These are phyloP conservation scores for Xanthorhoe spadicearia DNA, from an alignment of 2,888 invertebrate genomes.

Conservation along the genomic window DNA sequence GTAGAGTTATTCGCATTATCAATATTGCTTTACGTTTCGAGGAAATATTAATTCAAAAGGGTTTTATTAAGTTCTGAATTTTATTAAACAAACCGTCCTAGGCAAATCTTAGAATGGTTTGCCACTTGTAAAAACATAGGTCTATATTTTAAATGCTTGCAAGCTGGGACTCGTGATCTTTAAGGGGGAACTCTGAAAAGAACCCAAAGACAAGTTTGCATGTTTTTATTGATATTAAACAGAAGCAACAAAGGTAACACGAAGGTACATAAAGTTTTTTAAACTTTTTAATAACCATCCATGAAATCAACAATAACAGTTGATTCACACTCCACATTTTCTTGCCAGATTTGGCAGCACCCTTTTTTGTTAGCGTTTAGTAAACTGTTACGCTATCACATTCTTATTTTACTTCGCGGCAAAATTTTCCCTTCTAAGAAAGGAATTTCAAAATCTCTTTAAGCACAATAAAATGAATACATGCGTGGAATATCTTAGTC, in stretches of 20 bases:
- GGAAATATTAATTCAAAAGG: conserved; percentile 51
- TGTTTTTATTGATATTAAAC: no score
- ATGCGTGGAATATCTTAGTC: conserved; percentile 13
- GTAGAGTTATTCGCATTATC: conserved; percentile 45
- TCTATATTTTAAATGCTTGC: no score
- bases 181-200: no score
- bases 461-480: conserved; percentile 30
- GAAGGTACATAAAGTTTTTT: no score
- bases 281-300: no score
- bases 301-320: no score
- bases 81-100: no score
- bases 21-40: conserved; percentile 50
- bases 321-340: neutral
- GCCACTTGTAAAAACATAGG: no score
- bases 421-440: conserved; percentile 16
- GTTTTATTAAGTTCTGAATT: conserved; percentile 28
- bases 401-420: conserved; percentile 27
- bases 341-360: conserved; percentile 21
- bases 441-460: conserved; percentile 21
- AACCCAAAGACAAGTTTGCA: no score
- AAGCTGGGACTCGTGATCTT: no score
- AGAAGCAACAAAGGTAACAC: no score
- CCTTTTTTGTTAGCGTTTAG: conserved; percentile 25
- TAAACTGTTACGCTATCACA: conserved; percentile 28
- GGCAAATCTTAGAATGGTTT: no score